These are phyloP conservation scores for Tipula unca DNA, from an alignment of 2,888 invertebrate species.

Conservation along the genomic window DNA sequence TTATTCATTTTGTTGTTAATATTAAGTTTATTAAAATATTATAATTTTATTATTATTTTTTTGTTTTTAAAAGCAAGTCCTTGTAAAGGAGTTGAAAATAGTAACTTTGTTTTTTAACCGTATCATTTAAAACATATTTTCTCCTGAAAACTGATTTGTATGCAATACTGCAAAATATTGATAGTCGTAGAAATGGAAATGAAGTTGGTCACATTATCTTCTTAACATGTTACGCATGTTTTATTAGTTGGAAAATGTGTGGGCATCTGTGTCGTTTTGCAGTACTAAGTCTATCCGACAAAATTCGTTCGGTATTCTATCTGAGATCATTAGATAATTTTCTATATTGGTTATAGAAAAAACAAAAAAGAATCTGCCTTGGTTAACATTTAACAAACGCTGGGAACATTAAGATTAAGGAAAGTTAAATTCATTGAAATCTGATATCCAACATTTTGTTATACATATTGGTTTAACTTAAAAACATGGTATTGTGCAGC, in stretches of 20 bases:
- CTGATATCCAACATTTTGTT: too few relatives aligned
- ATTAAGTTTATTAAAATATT: neutral
- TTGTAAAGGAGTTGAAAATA: neutral
- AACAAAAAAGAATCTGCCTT: too few relatives aligned
- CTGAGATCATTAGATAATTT: too few relatives aligned
- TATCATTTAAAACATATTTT: neutral
- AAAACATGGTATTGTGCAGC: too few relatives aligned
- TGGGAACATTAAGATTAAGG: too few relatives aligned
- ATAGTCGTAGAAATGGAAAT: neutral
- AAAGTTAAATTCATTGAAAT: too few relatives aligned
- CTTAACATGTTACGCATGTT: neutral
- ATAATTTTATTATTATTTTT: neutral
- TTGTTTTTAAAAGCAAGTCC: neutral
- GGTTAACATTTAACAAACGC: too few relatives aligned
- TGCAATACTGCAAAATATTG: neutral
- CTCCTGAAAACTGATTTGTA: neutral
- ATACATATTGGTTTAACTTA: too few relatives aligned
- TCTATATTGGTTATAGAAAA: too few relatives aligned
- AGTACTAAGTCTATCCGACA: too few relatives aligned
- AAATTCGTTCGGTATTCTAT: too few relatives aligned
- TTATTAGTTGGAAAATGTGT: neutral
- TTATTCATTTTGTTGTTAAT: constrained; percentile 24
- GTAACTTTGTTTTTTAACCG: neutral
- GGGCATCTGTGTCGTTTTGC: neutral
- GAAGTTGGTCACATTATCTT: neutral